phyloP scores from a whole-genome alignment of 2,113 vertebrate species.

The Petrocephalus microphthalmus region DNA sequence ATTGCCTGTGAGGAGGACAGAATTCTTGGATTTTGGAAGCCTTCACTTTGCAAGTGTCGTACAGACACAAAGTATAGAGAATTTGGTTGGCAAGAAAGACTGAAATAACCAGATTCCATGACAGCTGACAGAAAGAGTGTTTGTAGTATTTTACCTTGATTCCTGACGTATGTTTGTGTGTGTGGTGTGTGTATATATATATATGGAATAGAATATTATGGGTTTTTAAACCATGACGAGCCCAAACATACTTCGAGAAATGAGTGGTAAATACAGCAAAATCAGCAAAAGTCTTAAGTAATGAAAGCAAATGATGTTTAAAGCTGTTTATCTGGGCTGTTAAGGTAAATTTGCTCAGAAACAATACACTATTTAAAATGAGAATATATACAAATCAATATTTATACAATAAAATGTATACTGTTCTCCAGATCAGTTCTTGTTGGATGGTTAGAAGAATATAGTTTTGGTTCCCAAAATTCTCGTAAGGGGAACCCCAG shows the following conservation, averaged over 20 bases:
- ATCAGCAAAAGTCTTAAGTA: background rate
- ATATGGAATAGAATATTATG: background rate
- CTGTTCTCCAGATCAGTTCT: background rate
- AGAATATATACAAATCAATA: background rate
- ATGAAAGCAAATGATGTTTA: background rate
- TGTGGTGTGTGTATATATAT: background rate
- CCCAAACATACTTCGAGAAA: background rate
- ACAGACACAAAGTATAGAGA: background rate
- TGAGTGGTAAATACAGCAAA: background rate
- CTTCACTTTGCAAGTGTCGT: background rate
- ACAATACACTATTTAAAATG: background rate
- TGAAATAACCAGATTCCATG: background rate
- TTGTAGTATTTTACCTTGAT: background rate
- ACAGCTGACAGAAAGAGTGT: too few relatives aligned
- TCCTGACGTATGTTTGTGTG: background rate
- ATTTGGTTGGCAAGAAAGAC: background rate
- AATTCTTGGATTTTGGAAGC: slow-evolving; percentile 23
- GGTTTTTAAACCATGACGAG: background rate
- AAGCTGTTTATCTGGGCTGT: background rate
- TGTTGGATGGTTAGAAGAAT: background rate
- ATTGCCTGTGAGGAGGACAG: slow-evolving; percentile 15
- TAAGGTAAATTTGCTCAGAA: background rate
- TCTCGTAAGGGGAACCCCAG: background rate
- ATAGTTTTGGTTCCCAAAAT: background rate
- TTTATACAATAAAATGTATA: background rate